Evolutionary conservation across 2,888 invertebrate genomes (phyloP), one percentile per base, ranked within the genome.

Genomic region (Aporophyla nigra): DNA sequence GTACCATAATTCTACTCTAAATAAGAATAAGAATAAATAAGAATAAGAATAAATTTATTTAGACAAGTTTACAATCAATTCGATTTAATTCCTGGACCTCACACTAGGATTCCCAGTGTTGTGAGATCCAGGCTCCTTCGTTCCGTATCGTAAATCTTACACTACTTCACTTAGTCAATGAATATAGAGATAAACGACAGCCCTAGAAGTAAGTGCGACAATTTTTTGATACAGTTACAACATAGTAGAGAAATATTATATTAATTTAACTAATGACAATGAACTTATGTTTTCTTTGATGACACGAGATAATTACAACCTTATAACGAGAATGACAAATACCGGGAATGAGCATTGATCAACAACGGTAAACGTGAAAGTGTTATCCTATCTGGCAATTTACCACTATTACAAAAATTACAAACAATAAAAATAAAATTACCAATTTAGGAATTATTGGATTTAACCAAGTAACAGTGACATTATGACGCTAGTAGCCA

Each of bases 261-360:
- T 27, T 40, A 10, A 62, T 21, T 62, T 5, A 46, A 16, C 40
- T 27, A 12, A 51, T 24, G 27, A 63, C 49, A 59, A 69, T 58
- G 24, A 76, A 68, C 27, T 63, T 27, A 46, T 6, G 51, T 54
- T 56, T 81, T 43, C 33, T 76, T 62, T 62, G 54, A 53, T 74
- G 62, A 51, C 51, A 46, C 6, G 51, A 49, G 54, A 59, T 16
- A 80, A 79, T 71, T 19, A 56, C 6, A 63, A 62, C 40, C 51
- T 46, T 40, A 10, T 56, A 27, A 43, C 51, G 16, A 56, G 16
- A 56, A 70, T 67, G 56, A 76, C n/a, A 58, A 33, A 40, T 53
- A 51, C 51, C 2, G 43, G 54, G 2, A 33, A 43, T 61, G n/a
- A 74, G 21, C 53, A 40, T 27, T 7, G 12, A 66, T 46, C 10